Evolutionary conservation across 2,797 vertebrate species (phyloP).

Genomic region (Tauraco hartlaubi): DNA sequence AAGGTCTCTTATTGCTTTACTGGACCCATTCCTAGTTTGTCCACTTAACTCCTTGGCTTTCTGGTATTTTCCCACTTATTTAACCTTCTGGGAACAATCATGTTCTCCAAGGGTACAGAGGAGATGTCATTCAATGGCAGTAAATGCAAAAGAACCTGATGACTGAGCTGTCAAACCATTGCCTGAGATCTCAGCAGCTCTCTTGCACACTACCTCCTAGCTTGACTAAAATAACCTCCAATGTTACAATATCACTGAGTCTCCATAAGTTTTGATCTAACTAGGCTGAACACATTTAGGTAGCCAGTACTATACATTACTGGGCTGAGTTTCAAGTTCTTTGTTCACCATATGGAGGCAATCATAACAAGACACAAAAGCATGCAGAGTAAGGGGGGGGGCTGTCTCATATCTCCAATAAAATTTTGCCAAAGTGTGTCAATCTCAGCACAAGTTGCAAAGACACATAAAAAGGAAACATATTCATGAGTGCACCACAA

Average conservation of each 20-base stretch:
- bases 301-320: conserved; percentile 76
- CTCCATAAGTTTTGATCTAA: conserved; percentile 71
- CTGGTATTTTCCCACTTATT: neutral
- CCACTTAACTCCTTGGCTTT: neutral
- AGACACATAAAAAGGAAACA: conserved; percentile 71
- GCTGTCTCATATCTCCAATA: conserved; percentile 72
- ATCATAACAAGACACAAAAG: conserved; percentile 70
- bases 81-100: neutral
- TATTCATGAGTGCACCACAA: conserved; percentile 75
- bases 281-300: conserved; percentile 72
- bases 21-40: neutral
- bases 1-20: neutral
- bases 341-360: conserved; percentile 75
- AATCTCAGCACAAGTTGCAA: conserved; percentile 73
- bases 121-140: neutral
- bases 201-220: conserved; percentile 14
- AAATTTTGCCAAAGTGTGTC: conserved; percentile 73
- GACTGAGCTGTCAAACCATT: conserved; percentile 15
- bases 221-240: conserved; percentile 67
- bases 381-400: conserved; percentile 64
- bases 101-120: neutral
- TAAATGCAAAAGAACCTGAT: neutral
- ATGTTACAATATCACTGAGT: conserved; percentile 47
- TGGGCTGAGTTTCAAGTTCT: conserved; percentile 76
- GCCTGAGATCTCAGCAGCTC: conserved; percentile 22